Evolutionary conservation across 1,140 invertebrate species (phyloP).

Genomic region (Agrypnia vestita): DNA sequence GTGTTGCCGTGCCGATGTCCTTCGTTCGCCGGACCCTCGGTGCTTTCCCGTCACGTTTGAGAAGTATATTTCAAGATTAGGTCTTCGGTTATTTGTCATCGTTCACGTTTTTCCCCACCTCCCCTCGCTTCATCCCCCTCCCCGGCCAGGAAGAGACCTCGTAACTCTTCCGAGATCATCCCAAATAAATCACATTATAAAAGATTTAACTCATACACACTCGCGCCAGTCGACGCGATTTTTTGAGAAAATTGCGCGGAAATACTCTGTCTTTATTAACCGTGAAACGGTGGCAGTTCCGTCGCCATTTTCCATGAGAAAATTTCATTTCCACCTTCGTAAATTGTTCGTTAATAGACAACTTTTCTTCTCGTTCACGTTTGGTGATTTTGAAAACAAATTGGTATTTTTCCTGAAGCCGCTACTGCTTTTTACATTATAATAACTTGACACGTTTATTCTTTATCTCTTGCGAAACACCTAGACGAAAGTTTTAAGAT

Average conservation of each 20-base stretch:
- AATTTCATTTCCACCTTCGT: too few species aligned
- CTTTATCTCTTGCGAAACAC: too few species aligned
- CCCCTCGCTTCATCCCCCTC: slow-evolving; percentile 1
- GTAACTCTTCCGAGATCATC: slow-evolving; percentile 34
- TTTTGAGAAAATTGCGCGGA: slow-evolving; percentile 24
- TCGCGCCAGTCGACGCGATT: background rate
- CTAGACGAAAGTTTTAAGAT: too few species aligned
- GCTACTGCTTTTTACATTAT: too few species aligned
- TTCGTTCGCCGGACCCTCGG: background rate
- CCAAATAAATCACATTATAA: slow-evolving; percentile 45
- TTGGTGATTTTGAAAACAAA: too few species aligned
- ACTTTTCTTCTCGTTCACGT: too few species aligned
- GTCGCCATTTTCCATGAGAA: background rate
- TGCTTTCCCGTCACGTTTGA: slow-evolving; percentile 10
- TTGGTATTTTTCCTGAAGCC: too few species aligned
- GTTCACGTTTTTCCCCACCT: slow-evolving; percentile 16
- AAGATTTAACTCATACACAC: slow-evolving; percentile 25
- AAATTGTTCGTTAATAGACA: too few species aligned
- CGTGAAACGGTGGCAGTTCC: background rate
- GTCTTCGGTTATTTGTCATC: slow-evolving; percentile 42
- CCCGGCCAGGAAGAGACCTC: background rate
- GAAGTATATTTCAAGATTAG: slow-evolving; percentile 35
- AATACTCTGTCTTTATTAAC: background rate
- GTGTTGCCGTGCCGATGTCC: background rate
- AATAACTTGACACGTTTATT: too few species aligned